Evolutionary conservation across 2,797 vertebrate species (phyloP), one percentile per base, ranked within the genome.

Genomic region (Trachops cirrhosus): DNA sequence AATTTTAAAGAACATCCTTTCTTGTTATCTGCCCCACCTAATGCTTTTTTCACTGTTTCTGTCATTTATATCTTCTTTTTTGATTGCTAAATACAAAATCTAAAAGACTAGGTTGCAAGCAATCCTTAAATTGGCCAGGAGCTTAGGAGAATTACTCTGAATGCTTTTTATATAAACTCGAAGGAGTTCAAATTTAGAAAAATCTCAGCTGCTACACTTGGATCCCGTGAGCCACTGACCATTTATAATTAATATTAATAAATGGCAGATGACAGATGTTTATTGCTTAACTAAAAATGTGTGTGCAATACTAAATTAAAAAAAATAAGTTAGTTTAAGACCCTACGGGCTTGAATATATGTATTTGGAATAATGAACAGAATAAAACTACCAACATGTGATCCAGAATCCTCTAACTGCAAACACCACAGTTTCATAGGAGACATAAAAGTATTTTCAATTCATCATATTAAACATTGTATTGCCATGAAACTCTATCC

Each of bases 211-310:
- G 98, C 97, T 98, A 86, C 92, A 98, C 95, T 98, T 98, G 98
- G 98, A 98, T 98, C 97, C 94, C 97, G 95, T 97, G 93, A 98
- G 96, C 97, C 84, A 97, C 96, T 96, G 92, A 97, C 95, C 97
- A 98, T 98, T 98, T 98, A 98, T 98, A 99, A 98, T 99, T 98
- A 98, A 98, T 98, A 98, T 98, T 99, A 98, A 99, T 99, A 97
- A 99, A 98, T 98, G 98, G 98, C 98, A 99, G 98, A 98, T 87
- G 97, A 98, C 98, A 98, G 98, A 98, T 98, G 98, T 97, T 98
- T 98, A 98, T 98, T 98, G 97, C 98, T 97, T 98, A 98, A 98
- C 97, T 97, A 98, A 98, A 98, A 97, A 97, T 97, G 97, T 96
- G 97, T 97, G 97, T 96, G 96, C 96, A 98, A 97, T 97, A 98